Conservation (phyloP, 1,140 invertebrate genomes). For the Sesamia nonagrioides region DNA sequence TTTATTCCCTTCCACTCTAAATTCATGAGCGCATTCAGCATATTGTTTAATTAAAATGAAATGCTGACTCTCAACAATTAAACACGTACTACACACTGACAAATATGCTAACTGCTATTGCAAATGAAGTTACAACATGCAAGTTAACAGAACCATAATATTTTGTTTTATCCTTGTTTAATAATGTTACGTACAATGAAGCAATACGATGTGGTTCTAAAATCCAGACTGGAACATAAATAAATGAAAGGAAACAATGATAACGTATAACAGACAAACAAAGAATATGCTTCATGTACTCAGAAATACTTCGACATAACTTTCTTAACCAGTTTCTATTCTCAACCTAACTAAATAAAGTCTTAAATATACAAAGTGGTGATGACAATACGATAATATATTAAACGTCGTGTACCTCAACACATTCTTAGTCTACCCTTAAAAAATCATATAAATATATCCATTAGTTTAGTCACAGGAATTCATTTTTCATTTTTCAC, state of each 20-base stretch:
- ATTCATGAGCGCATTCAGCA: no score
- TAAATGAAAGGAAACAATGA: neutral
- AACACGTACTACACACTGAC: neutral
- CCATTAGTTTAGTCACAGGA: no score
- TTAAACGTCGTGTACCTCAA: no score
- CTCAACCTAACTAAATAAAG: no score
- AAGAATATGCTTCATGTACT: neutral
- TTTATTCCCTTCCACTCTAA: no score
- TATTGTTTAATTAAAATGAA: neutral
- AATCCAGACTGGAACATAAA: neutral
- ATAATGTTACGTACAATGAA: neutral
- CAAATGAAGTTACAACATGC: slow-evolving; percentile 5
- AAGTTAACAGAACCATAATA: slow-evolving; percentile 2
- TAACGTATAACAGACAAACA: neutral
- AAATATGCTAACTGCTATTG: neutral
- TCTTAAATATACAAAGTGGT: no score
- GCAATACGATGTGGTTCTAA: neutral
- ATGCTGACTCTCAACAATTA: neutral
- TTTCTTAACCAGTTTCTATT: neutral
- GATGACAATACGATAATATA: no score
- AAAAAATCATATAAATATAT: no score
- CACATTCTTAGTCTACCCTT: no score
- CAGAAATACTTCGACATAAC: neutral
- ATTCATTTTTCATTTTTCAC: no score
- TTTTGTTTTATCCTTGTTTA: slow-evolving; percentile 2